These are phyloP conservation scores for Aethina tumida DNA, from an alignment of 1,140 invertebrate species.

Conservation along the genomic window DNA sequence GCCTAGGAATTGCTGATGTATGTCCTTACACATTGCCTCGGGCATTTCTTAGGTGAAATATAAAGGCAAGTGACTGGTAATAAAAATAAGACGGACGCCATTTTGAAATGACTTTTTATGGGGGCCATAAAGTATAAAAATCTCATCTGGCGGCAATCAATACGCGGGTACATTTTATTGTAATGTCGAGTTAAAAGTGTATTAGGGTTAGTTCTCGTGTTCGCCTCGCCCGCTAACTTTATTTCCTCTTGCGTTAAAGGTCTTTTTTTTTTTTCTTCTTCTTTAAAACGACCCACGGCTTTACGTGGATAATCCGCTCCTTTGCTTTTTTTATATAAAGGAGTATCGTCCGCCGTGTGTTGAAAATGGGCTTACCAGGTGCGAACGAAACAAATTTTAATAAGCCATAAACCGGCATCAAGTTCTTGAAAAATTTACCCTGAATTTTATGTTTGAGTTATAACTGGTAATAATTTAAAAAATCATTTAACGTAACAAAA, in stretches of 20 bases:
- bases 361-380: conserved; percentile 19
- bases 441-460: too few species aligned
- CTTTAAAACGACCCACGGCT: background rate
- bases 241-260: conserved; percentile 11
- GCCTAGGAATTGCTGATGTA: conserved; percentile 18
- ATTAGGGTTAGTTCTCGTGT: conserved; percentile 14
- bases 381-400: conserved; percentile 15
- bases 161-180: conserved; percentile 18
- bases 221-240: conserved; percentile 12
- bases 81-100: conserved; percentile 23
- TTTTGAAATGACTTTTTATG: conserved; percentile 24
- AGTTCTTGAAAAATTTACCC: too few species aligned
- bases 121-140: conserved; percentile 23
- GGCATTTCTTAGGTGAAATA: conserved; percentile 11
- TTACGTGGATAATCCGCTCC: conserved; percentile 21
- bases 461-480: too few species aligned
- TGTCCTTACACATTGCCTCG: conserved; percentile 19
- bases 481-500: too few species aligned
- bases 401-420: conserved; percentile 12
- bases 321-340: conserved; percentile 17
- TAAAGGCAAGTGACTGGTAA: conserved; percentile 16
- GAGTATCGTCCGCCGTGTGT: conserved; percentile 19
- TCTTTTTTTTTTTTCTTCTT: conserved; percentile 9
- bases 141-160: conserved; percentile 21
- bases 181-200: conserved; percentile 23